A percentile compares a stretch with the other conserved stretches of the same genome.
Conservation (phyloP, 2,797 vertebrate genomes). For the Chaetodon trifasciatus region DNA sequence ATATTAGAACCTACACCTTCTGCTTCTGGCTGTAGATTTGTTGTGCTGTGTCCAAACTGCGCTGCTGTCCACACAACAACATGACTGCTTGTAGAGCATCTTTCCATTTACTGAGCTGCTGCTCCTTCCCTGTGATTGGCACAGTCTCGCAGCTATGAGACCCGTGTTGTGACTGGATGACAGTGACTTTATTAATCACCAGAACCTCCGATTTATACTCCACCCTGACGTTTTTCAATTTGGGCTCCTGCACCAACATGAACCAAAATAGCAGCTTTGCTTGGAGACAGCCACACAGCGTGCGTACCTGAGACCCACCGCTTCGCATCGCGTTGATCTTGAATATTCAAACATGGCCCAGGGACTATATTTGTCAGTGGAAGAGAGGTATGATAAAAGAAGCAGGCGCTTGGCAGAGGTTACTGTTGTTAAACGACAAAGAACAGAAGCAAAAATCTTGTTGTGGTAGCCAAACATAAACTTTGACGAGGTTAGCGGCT, state of each 20-base stretch:
- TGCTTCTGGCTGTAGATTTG: neutral
- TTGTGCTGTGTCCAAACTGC: neutral
- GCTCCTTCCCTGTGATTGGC: neutral
- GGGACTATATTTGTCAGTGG: neutral
- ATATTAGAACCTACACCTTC: neutral
- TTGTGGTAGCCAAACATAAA: conserved; percentile 64
- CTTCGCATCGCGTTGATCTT: neutral
- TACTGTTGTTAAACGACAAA: neutral
- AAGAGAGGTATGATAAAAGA: neutral
- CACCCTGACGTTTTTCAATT: neutral
- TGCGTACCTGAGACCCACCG: too few relatives aligned
- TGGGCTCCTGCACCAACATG: neutral
- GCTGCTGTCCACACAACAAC: neutral
- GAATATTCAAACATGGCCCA: neutral
- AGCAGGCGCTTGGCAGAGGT: neutral
- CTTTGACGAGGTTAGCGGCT: neutral
- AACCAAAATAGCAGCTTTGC: neutral
- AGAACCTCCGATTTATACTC: neutral
- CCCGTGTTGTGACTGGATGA: neutral
- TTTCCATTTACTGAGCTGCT: neutral
- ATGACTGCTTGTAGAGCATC: neutral
- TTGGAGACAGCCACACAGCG: neutral
- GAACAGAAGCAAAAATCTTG: neutral
- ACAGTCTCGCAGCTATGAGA: neutral
- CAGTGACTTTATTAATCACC: neutral